A percentile compares a stretch with the other conserved stretches of the same genome.
Evolutionary conservation across 1,140 invertebrate species (phyloP).

Genomic region (Ooceraea biroi): DNA sequence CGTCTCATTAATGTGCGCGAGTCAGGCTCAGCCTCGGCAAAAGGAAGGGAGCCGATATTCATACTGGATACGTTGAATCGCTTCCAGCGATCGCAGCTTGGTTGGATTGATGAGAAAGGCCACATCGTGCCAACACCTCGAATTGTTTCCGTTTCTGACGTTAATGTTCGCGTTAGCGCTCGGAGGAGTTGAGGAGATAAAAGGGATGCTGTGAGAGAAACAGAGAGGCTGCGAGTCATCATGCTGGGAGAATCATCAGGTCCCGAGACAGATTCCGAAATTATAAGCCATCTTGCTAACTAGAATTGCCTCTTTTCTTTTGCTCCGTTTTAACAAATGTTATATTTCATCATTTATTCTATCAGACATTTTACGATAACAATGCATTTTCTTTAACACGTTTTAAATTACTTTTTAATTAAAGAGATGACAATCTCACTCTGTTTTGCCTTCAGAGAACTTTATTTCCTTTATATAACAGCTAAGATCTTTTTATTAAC

Average conservation of each 20-base stretch:
- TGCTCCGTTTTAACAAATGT: too few species aligned
- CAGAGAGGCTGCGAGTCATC: not conserved
- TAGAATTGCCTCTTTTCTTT: too few species aligned
- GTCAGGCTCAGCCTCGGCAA: not conserved
- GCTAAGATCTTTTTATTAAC: not conserved
- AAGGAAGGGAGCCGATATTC: not conserved
- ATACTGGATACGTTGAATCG: not conserved
- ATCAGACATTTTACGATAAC: too few species aligned
- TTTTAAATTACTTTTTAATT: too few species aligned
- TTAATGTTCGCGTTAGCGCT: not conserved
- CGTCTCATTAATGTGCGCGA: conserved; percentile 20
- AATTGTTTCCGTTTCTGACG: not conserved
- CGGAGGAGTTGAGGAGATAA: not conserved
- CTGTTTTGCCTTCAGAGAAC: not conserved
- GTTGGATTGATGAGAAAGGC: not conserved
- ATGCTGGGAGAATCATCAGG: not conserved
- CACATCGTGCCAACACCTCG: not conserved
- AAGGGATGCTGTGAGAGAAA: not conserved
- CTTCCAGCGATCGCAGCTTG: not conserved
- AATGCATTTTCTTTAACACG: too few species aligned
- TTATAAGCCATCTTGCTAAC: not conserved
- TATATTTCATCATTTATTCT: too few species aligned
- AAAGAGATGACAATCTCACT: not conserved
- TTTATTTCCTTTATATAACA: not conserved
- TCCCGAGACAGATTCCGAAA: not conserved